Evolutionary conservation across 1,140 invertebrate genomes (phyloP).

Genomic region (Medauroidea extradentata): DNA sequence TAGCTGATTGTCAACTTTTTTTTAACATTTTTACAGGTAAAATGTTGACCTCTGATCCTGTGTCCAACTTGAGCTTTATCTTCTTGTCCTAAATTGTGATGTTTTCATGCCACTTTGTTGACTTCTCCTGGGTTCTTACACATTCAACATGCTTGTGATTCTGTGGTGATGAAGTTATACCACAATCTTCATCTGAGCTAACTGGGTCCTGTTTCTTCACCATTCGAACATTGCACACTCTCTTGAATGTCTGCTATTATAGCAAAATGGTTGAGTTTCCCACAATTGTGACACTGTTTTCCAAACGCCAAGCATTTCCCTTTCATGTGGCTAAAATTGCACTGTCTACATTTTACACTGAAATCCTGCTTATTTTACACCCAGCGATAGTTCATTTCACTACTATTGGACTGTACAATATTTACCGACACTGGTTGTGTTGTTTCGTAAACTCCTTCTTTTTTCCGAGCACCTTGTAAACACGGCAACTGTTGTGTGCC

Average conservation of each 20-base stretch:
- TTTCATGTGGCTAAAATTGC: constrained; percentile 12
- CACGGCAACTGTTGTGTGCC: constrained; percentile 17
- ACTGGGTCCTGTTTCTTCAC: not conserved
- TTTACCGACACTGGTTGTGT: not conserved
- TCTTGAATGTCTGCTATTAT: not conserved
- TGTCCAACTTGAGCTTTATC: not conserved
- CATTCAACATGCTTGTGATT: not conserved
- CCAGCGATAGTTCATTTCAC: no score
- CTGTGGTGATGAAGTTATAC: not conserved
- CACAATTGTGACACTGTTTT: constrained; percentile 19
- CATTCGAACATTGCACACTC: not conserved
- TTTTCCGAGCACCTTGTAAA: not conserved
- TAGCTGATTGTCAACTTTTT: constrained; percentile 18
- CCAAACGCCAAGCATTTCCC: constrained; percentile 24
- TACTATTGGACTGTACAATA: not conserved
- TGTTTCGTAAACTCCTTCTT: not conserved
- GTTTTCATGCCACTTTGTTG: constrained; percentile 9
- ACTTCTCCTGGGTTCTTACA: not conserved
- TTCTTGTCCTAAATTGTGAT: constrained; percentile 8
- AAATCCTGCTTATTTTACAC: not conserved
- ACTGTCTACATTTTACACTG: constrained; percentile 14
- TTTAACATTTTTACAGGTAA: constrained; percentile 20
- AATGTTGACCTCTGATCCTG: constrained; percentile 12
- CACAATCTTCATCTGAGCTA: not conserved
- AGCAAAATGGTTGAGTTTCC: constrained; percentile 9